Percentiles rank a stretch among this genome's conserved stretches.
These are phyloP conservation scores for Metacarcinus magister DNA, from an alignment of 2,888 invertebrate genomes.

Conservation along the genomic window DNA sequence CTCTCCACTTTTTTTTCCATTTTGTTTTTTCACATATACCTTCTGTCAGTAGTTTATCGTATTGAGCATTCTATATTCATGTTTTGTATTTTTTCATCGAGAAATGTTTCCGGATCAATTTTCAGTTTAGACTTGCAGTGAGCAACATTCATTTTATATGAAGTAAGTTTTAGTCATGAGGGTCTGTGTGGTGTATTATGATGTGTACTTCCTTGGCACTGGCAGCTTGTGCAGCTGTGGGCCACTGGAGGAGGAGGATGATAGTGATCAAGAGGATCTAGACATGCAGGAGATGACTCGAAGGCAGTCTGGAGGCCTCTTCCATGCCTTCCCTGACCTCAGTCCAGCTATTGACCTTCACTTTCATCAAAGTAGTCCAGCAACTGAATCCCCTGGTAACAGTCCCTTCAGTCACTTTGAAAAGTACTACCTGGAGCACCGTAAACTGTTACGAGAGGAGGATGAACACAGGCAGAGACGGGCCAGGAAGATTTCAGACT, in stretches of 20 bases:
- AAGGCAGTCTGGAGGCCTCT: constrained; percentile 58
- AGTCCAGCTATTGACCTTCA: constrained; percentile 78
- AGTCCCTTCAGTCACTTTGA: constrained; percentile 72
- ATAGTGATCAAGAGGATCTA: constrained; percentile 72
- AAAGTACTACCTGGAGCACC: constrained; percentile 73
- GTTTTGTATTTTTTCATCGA: neutral
- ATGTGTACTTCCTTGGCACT: constrained; percentile 38
- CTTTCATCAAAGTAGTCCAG: constrained; percentile 65
- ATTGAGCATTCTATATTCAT: neutral
- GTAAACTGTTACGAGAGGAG: constrained; percentile 64
- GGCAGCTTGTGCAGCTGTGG: constrained; percentile 46
- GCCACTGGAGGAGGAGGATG: constrained; percentile 63
- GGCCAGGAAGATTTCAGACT: constrained; percentile 71
- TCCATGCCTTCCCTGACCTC: constrained; percentile 78
- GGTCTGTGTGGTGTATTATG: neutral
- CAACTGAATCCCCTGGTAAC: constrained; percentile 16
- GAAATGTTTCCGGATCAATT: neutral
- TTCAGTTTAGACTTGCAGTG: neutral
- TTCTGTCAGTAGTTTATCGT: neutral
- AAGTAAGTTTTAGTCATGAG: neutral
- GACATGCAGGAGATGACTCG: constrained; percentile 11
- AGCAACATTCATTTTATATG: neutral
- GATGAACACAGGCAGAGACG: constrained; percentile 67
- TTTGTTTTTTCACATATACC: too few relatives aligned
- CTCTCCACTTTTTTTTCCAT: too few relatives aligned